Percentiles rank a stretch among this genome's conserved stretches.
Conservation (phyloP, 1,140 invertebrate genomes). For the Drosophila pseudoananassae region DNA sequence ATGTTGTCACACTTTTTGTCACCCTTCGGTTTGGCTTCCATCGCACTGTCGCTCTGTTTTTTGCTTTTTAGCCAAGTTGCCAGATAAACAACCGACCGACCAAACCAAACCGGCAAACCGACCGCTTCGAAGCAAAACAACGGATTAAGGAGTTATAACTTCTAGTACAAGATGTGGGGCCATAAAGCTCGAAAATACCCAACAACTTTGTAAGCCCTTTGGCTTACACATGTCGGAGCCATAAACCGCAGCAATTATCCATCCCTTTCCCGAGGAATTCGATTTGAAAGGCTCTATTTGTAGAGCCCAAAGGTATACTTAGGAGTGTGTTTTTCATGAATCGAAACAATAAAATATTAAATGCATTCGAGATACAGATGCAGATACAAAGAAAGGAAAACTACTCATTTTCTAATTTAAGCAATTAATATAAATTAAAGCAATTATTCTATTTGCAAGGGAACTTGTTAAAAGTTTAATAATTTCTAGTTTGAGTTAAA, state of each 20-base stretch:
- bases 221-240: slow-evolving; percentile 42
- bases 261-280: slow-evolving; percentile 1
- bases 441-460: not conserved
- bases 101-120: not conserved
- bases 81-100: slow-evolving; percentile 30
- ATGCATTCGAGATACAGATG: not conserved
- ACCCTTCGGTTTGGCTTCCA: slow-evolving; percentile 15
- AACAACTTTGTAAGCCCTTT: slow-evolving; percentile 29
- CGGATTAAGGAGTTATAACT: slow-evolving; percentile 44
- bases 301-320: slow-evolving; percentile 4
- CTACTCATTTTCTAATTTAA: slow-evolving; percentile 20
- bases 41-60: not conserved
- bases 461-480: not conserved
- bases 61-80: slow-evolving; percentile 26
- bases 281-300: slow-evolving; percentile 14
- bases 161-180: slow-evolving; percentile 34
- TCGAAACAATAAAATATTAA: slow-evolving; percentile 3
- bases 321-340: slow-evolving; percentile 6
- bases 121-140: slow-evolving; percentile 20
- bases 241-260: slow-evolving; percentile 30
- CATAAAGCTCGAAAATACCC: slow-evolving; percentile 18
- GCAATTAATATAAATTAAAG: slow-evolving; percentile 14
- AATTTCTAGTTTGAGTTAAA: not conserved
- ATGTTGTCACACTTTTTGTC: slow-evolving; percentile 41
- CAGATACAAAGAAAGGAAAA: not conserved